Evolutionary conservation across 2,113 vertebrate species (phyloP).

Genomic region (Amazona vittata): DNA sequence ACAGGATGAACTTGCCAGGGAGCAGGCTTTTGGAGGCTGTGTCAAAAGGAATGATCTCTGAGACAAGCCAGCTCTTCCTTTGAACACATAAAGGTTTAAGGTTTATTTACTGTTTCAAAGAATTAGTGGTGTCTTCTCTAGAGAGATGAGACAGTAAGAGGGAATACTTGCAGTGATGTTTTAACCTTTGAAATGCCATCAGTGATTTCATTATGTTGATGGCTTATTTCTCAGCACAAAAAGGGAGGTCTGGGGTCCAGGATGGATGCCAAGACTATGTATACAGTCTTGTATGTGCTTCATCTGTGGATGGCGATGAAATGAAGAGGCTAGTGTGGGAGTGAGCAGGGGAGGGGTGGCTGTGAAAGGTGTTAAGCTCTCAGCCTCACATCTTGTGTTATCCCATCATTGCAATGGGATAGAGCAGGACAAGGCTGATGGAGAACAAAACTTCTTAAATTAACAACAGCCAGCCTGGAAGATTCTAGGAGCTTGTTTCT

Average conservation of each 20-base stretch:
- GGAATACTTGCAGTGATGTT: constrained; percentile 13
- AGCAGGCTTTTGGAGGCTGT: constrained; percentile 57
- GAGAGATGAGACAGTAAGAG: constrained; percentile 46
- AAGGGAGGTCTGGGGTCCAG: neutral
- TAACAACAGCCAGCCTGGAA: neutral
- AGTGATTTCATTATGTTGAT: neutral
- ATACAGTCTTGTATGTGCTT: neutral
- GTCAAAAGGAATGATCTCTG: constrained; percentile 52
- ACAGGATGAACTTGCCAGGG: constrained; percentile 65
- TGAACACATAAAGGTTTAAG: constrained; percentile 68
- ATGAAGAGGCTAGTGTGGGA: neutral
- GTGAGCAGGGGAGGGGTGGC: neutral
- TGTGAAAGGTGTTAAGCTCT: neutral
- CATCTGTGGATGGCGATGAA: rapidly evolving
- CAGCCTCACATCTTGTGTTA: neutral
- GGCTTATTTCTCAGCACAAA: constrained; percentile 1
- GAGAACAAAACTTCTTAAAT: neutral
- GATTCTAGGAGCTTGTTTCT: neutral
- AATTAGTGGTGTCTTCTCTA: constrained; percentile 42
- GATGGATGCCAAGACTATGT: neutral
- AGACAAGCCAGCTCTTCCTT: constrained; percentile 59
- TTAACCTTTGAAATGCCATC: constrained; percentile 58
- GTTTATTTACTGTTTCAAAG: constrained; percentile 76
- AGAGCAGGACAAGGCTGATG: neutral
- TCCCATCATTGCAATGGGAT: neutral